Evolutionary conservation across 1,140 invertebrate genomes (phyloP), one percentile per base, ranked within the genome.

Genomic region (Gonioctena quinquepunctata): DNA sequence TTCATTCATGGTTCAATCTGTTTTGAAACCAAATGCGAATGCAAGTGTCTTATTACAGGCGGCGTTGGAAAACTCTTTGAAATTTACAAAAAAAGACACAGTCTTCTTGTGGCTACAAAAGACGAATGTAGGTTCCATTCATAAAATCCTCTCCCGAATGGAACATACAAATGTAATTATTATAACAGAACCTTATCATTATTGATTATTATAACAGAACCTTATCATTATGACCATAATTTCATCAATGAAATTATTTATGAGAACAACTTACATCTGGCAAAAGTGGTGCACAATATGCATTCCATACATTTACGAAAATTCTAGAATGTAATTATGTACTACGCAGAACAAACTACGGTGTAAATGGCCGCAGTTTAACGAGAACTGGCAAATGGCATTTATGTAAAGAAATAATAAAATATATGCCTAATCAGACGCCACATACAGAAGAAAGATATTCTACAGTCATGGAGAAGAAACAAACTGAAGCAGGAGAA

Each of bases 391-490:
- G 49, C 49, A 50, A 50, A 50, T 50, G 49, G 49, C 49, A 50
- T 50, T 50, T 50, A 50, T 50, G 49, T 50, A n/a, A 50, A 50
- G n/a, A 50, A 50, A 50, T 50, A 50, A 50, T 50, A 50, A 50
- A 50, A 50, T 50, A n/a, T n/a, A n/a, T n/a, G n/a, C n/a, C n/a
- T n/a, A n/a, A n/a, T n/a, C n/a, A n/a, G n/a, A n/a, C n/a, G 49
- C n/a, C 49, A n/a, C 49, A 50, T 50, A 19, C 49, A 50, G 49
- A 50, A 50, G 49, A 50, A 50, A 50, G 4, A 16, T 16, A 50
- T 50, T 50, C 49, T 50, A 42, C 33, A 50, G 49, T 50, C 49
- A 50, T 50, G 49, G 18, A 50, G 49, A 50, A n/a, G 49, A 50
- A 50, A 50, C 49, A 50, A n/a, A 50, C 49, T 50, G 49, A 50